Conservation (phyloP, 2,797 vertebrate species). For the Tragelaphus eurycerus region DNA sequence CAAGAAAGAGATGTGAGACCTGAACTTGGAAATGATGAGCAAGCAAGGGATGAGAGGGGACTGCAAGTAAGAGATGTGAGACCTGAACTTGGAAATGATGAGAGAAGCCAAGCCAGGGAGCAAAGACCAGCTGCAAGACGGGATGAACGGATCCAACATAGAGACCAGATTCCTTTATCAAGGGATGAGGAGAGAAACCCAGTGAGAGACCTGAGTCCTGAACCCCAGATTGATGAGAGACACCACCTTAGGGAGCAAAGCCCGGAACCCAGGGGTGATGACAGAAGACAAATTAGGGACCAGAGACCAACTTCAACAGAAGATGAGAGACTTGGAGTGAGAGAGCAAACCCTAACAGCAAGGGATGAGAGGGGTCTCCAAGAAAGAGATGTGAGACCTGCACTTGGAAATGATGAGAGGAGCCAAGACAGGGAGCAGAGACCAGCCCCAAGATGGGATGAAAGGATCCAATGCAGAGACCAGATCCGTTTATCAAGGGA, state of each 20-base stretch:
- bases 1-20: not conserved
- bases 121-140: not conserved
- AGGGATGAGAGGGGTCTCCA: not conserved
- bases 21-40: not conserved
- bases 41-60: not conserved
- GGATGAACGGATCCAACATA: not conserved
- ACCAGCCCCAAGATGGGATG: not conserved
- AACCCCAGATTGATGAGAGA: not conserved
- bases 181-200: not conserved
- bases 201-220: not conserved
- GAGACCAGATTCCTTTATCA: not conserved
- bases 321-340: too few relatives aligned
- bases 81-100: not conserved
- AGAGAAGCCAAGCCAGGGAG: not conserved
- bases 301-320: not conserved
- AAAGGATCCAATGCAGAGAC: not conserved
- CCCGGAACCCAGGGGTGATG: rapidly evolving
- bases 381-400: not conserved
- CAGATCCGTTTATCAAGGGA: not conserved
- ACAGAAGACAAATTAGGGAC: not conserved
- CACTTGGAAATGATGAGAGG: not conserved
- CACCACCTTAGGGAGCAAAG: rapidly evolving
- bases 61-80: not conserved
- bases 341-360: too few relatives aligned
- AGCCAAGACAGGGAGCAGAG: not conserved